Evolutionary conservation across 2,113 vertebrate species (phyloP), one percentile per base, ranked within the genome.

Genomic region (Potamarius usumacintae): DNA sequence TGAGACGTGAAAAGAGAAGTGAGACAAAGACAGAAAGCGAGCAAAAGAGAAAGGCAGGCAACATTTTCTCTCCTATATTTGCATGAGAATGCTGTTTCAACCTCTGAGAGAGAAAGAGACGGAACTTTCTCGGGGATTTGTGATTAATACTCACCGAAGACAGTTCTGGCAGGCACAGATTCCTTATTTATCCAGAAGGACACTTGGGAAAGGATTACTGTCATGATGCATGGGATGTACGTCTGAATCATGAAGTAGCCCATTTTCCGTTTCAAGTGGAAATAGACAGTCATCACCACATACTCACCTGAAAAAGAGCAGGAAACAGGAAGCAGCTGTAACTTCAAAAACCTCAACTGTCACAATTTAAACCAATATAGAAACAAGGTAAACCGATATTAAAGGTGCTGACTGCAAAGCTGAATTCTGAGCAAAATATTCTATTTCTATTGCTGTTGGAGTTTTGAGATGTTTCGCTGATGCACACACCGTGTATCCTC

Each of bases 181-280:
- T 99, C 98, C 91, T 99, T 99, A 94, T 99, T 99, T 95, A 99
- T 99, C 98, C 98, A 99, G 96, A 99, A 99, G 67, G 98, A 99
- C 94, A 99, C 98, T 96, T 99, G 98, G 92, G 98, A 99, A 91
- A 99, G 98, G 94, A 99, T 98, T 91, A 99, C 98, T 83, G 98
- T 99, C 98, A 99, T 99, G 91, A 99, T 99, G 94, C 98, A 99
- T n/a, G 98, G 98, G 91, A 99, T 99, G 91, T 99, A 99, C 0
- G 98, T 99, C 93, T 99, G 98, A 93, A 99, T 99, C 97, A 99
- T 97, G 94, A 99, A 99, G 95, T 99, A 99, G 92, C 98, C 98
- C 97, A 99, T 99, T 96, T 99, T 99, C 86, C 98, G 92, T 95
- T 97, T 96, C 92, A 99, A 95, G 91, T 99, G 97, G 94, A 99